These are phyloP conservation scores for Rhyacophila brunnea DNA, from an alignment of 1,140 invertebrate genomes.

Conservation along the genomic window DNA sequence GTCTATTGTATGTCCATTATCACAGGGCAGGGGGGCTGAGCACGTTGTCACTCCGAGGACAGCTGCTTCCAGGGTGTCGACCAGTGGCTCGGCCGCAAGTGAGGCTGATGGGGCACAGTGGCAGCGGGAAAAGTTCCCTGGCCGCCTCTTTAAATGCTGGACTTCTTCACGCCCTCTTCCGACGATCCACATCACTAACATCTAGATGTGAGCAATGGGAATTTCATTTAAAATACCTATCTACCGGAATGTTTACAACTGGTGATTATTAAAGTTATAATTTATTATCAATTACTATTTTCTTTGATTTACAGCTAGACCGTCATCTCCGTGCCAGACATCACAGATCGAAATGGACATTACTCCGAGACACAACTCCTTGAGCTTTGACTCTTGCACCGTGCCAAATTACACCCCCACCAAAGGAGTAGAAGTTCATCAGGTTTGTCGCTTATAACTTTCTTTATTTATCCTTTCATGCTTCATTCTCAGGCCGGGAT, in stretches of 20 bases:
- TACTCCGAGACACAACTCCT: conserved; percentile 60
- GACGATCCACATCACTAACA: conserved; percentile 52
- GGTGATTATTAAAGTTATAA: neutral
- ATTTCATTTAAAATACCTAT: neutral
- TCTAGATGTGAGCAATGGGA: conserved; percentile 42
- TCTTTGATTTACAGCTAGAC: conserved; percentile 39
- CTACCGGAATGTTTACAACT: neutral
- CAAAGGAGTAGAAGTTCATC: conserved; percentile 46
- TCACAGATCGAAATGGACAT: conserved; percentile 61
- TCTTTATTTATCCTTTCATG: too few species aligned
- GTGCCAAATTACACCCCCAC: conserved; percentile 62
- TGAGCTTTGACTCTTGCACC: conserved; percentile 60
- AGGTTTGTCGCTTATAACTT: too few species aligned
- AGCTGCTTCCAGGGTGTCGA: conserved; percentile 65
- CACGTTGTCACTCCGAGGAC: conserved; percentile 60
- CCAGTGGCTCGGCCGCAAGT: conserved; percentile 70
- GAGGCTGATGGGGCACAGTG: conserved; percentile 75
- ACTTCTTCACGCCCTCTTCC: conserved; percentile 65
- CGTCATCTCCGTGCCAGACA: conserved; percentile 43
- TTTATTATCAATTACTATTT: conserved; percentile 1
- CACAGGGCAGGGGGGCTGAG: conserved; percentile 53
- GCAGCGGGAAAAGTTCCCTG: conserved; percentile 74
- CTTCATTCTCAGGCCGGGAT: too few species aligned
- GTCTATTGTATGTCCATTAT: neutral
- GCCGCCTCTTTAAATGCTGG: conserved; percentile 71